Conservation (phyloP, 2,797 vertebrate species). For the Triplophysa yarkandensis region DNA sequence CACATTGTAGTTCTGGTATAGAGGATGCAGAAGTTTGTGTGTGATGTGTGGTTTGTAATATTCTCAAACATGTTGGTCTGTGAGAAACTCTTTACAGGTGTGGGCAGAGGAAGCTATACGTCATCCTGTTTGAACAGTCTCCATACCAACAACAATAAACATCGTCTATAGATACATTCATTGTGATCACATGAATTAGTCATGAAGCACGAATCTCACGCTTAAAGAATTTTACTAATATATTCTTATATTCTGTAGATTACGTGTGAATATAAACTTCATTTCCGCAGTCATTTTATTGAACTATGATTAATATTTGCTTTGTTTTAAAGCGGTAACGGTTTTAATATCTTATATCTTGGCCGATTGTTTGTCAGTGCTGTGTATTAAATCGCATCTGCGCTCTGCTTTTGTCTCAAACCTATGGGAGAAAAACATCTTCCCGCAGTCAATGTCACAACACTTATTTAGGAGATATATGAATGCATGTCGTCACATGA, state of each 20-base stretch:
- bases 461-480: constrained; percentile 66
- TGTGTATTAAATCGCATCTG: constrained; percentile 63
- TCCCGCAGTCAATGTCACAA: constrained; percentile 74
- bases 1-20: constrained; percentile 29
- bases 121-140: constrained; percentile 9
- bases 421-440: constrained; percentile 66
- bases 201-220: neutral
- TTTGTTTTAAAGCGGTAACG: neutral
- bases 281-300: constrained; percentile 21
- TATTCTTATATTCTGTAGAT: neutral
- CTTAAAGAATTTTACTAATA: constrained; percentile 2
- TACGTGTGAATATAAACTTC: neutral
- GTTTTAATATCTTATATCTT: neutral
- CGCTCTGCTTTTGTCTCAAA: constrained; percentile 72
- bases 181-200: constrained; percentile 1
- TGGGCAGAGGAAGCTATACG: neutral
- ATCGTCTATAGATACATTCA: neutral
- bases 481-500: constrained; percentile 62
- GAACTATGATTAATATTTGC: neutral
- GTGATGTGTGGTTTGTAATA: constrained; percentile 29
- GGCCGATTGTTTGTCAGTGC: constrained; percentile 12
- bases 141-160: constrained; percentile 20
- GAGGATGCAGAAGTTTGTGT: constrained; percentile 39
- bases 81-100: constrained; percentile 2
- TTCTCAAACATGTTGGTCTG: constrained; percentile 20